Conservation (phyloP, 2,797 vertebrate species). For the Rhinoraja longicauda region DNA sequence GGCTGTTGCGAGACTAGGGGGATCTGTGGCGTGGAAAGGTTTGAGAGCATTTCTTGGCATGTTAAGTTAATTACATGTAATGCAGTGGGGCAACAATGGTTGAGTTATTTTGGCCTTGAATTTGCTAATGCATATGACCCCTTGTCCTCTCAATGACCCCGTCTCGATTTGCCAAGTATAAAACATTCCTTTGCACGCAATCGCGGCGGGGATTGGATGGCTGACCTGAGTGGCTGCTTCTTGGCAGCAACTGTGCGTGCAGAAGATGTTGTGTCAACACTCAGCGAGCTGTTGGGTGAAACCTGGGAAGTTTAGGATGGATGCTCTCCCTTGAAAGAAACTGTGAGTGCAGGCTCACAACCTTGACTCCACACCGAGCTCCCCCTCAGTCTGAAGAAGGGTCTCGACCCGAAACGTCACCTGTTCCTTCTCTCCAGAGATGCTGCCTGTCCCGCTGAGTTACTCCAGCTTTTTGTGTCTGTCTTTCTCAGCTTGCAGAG, state of each 20-base stretch:
- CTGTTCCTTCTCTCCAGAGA: no score
- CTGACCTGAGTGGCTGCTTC: slow-evolving; percentile 30
- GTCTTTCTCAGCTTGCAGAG: no score
- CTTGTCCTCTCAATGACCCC: slow-evolving; percentile 26
- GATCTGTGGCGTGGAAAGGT: no score
- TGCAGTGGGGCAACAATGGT: background rate
- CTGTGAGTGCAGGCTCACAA: background rate
- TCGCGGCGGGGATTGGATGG: background rate
- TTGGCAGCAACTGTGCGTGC: background rate
- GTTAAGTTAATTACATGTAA: slow-evolving; percentile 21
- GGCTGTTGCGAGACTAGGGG: background rate
- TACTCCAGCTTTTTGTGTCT: no score
- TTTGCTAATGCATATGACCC: background rate
- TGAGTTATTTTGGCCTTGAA: slow-evolving; percentile 23
- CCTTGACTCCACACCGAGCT: background rate
- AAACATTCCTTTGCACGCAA: slow-evolving; percentile 12
- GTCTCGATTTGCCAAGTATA: background rate
- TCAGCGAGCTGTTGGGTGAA: slow-evolving; percentile 15
- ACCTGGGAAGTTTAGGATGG: background rate
- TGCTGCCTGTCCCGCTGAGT: no score
- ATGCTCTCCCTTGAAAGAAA: background rate
- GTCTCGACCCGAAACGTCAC: no score
- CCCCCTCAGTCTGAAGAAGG: background rate
- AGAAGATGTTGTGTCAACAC: slow-evolving; percentile 38
- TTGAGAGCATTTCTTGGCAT: background rate